Evolutionary conservation across 2,888 invertebrate genomes (phyloP), one percentile per base, ranked within the genome.

Genomic region (Arge pagana): DNA sequence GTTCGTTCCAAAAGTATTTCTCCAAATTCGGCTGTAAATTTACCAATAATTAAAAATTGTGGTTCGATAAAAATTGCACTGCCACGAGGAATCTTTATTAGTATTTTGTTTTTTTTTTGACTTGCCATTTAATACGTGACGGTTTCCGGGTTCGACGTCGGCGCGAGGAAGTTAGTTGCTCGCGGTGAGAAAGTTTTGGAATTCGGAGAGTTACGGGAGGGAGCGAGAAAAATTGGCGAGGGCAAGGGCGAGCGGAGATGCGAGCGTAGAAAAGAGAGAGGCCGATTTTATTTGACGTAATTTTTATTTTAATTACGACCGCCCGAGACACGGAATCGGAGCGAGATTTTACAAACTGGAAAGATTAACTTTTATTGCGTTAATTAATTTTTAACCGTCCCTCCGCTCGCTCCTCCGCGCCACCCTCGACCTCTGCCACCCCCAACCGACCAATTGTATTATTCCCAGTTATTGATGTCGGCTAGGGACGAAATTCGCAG

Each of bases 361-460:
- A 56, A 63, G 61, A 66, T 62, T 60, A 62, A 61, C 62, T 59
- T 63, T 60, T 61, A 63, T 63, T 60, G 59, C 56, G 55, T 53
- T 62, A 65, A 67, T 66, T 63, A 63, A 65, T 67, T 66, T 64
- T 59, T 59, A 62, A 61, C 45, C 57, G 42, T 50, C 28, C 15
- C 33, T n/a, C 42, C 4, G n/a, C n/a, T n/a, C 40, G 15, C 31
- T 11, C 19, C 42, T 11, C 13, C 28, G 7, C 26, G 10, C 23
- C 50, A 3, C 37, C 18, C 28, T 39, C 30, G 11, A 11, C 21
- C 19, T 41, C 28, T 41, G 13, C 15, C 41, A 26, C 41, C 13
- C 26, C 6, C 28, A 18, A n/a, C 30, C 18, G 54, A 33, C 56
- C 58, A 57, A 64, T 63, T 62, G 58, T 62, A 63, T 64, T 63